Percentiles rank a stretch among this genome's conserved stretches.
These are phyloP conservation scores for Schizopygopsis malacanthus DNA, from an alignment of 2,797 vertebrate species.

Conservation along the genomic window DNA sequence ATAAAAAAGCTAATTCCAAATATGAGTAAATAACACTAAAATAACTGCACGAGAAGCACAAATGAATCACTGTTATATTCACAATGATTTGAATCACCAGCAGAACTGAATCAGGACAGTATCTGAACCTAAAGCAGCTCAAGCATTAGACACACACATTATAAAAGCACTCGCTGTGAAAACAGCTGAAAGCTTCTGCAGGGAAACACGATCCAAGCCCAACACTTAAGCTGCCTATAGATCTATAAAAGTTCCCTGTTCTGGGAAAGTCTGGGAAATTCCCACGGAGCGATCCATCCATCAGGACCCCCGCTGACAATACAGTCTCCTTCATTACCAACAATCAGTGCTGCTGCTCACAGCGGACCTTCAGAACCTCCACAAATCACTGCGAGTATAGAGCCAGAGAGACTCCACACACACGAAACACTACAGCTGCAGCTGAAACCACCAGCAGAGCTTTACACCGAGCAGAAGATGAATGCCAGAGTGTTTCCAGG, in stretches of 20 bases:
- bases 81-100: neutral
- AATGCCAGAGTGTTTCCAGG: too few species aligned
- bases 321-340: neutral
- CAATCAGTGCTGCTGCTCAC: neutral
- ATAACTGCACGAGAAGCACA: too few species aligned
- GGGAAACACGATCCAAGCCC: neutral
- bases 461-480: too few species aligned
- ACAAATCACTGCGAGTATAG: neutral
- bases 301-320: conserved; percentile 1
- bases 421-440: too few species aligned
- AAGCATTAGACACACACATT: neutral
- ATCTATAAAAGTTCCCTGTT: neutral
- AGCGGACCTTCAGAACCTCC: neutral
- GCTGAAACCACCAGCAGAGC: too few species aligned
- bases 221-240: neutral
- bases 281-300: conserved; percentile 10
- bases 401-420: neutral
- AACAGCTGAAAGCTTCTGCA: neutral
- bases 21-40: neutral
- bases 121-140: neutral
- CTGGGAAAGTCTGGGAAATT: conserved; percentile 1
- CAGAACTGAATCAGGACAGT: neutral
- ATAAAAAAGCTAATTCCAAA: neutral
- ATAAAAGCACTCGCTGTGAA: neutral
- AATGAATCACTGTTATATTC: neutral